Evolutionary conservation across 2,113 vertebrate genomes (phyloP).

Genomic region (Callospermophilus lateralis): DNA sequence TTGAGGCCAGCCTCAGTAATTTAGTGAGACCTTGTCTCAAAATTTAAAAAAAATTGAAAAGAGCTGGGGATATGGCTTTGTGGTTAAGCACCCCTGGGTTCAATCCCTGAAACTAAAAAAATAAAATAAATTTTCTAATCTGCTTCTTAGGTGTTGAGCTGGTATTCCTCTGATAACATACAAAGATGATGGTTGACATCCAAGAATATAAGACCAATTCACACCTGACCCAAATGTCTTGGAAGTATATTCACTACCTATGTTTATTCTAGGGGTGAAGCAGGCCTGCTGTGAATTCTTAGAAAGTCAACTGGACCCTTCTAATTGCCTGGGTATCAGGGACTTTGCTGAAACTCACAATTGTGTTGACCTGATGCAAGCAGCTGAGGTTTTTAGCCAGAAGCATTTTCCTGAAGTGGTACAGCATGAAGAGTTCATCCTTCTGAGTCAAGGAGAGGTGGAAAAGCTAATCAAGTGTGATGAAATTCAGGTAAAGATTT

Average conservation of each 20-base stretch:
- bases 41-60: no score
- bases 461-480: conserved; percentile 99
- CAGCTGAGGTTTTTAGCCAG: conserved; percentile 98
- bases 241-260: background rate
- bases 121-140: background rate
- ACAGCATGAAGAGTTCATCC: conserved; percentile 99
- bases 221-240: background rate
- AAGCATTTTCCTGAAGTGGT: conserved; percentile 99
- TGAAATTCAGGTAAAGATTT: conserved; percentile 96
- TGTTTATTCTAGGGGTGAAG: conserved; percentile 94
- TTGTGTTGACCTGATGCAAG: conserved; percentile 98
- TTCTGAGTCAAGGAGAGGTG: conserved; percentile 97
- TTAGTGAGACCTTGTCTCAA: no score
- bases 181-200: background rate
- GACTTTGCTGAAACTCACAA: conserved; percentile 99
- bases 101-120: no score
- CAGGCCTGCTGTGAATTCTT: conserved; percentile 99
- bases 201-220: background rate
- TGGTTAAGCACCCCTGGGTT: no score
- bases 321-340: conserved; percentile 98
- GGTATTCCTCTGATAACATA: background rate
- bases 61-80: no score
- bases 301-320: conserved; percentile 98
- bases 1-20: no score
- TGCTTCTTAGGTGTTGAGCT: background rate